Percentiles rank a stretch among this genome's conserved stretches.
Evolutionary conservation across 2,888 invertebrate species (phyloP).

Genomic region (Pseudanteris insignis): DNA sequence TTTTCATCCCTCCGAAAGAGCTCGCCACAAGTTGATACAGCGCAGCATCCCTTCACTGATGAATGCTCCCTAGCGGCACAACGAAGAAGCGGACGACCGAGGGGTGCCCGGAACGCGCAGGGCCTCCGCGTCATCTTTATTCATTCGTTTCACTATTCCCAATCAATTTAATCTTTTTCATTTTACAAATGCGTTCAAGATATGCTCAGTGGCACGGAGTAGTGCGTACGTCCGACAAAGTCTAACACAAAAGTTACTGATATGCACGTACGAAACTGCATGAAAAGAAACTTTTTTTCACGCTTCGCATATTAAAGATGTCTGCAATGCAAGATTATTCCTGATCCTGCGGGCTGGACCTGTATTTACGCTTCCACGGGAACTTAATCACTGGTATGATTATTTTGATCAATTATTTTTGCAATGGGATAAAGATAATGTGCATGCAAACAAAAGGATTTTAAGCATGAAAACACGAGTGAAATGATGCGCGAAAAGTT

Average conservation of each 20-base stretch:
- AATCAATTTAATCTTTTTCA: conserved; percentile 3
- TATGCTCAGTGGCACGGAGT: conserved; percentile 37
- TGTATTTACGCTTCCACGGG: not conserved
- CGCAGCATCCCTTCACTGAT: conserved; percentile 53
- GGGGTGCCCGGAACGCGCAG: conserved; percentile 52
- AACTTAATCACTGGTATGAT: conserved; percentile 6
- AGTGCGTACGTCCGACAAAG: too few species aligned
- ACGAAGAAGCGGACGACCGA: conserved; percentile 34
- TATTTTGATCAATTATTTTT: too few species aligned
- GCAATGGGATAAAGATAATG: too few species aligned
- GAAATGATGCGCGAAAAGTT: too few species aligned
- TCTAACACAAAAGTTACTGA: too few species aligned
- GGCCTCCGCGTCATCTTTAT: conserved; percentile 47
- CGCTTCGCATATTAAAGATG: conserved; percentile 34
- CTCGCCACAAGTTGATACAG: conserved; percentile 59
- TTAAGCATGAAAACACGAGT: too few species aligned
- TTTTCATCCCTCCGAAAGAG: conserved; percentile 50
- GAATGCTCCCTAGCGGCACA: conserved; percentile 52
- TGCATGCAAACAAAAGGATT: too few species aligned
- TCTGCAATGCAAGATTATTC: conserved; percentile 12
- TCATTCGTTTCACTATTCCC: conserved; percentile 8
- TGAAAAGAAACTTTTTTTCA: conserved; percentile 1
- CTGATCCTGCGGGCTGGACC: conserved; percentile 8
- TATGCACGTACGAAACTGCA: not conserved
- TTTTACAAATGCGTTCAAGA: conserved; percentile 14